These are phyloP conservation scores for Artemia sinica DNA, from an alignment of 2,888 invertebrate species.

Conservation along the genomic window DNA sequence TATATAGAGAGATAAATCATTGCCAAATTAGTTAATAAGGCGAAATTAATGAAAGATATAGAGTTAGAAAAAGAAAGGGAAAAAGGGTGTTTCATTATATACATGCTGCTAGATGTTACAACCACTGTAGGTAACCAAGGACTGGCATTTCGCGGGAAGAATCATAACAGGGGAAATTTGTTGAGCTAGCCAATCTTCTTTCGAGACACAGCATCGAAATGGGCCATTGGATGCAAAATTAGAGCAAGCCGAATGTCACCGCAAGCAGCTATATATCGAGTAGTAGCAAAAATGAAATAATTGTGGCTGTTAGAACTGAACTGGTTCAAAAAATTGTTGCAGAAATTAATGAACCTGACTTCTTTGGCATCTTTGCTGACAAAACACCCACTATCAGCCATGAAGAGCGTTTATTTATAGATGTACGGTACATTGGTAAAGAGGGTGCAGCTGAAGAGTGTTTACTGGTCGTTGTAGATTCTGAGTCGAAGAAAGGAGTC, in stretches of 20 bases:
- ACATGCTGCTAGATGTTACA: background rate
- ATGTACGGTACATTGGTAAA: background rate
- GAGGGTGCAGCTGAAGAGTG: background rate
- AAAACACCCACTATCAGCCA: background rate
- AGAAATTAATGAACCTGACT: background rate
- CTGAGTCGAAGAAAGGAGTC: background rate
- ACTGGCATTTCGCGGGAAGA: background rate
- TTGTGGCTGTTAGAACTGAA: background rate
- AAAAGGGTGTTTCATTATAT: background rate
- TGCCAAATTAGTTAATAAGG: background rate
- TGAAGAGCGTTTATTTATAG: background rate
- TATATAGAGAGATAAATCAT: background rate
- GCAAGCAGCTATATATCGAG: background rate
- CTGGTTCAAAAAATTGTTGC: background rate
- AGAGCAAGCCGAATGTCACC: background rate
- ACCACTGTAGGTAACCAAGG: background rate
- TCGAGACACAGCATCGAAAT: background rate
- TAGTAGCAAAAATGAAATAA: background rate
- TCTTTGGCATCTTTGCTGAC: background rate
- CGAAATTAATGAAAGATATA: background rate
- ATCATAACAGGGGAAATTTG: background rate
- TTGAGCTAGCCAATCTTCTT: background rate
- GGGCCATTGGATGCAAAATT: background rate
- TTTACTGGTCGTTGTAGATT: background rate
- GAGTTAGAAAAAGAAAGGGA: background rate